Conservation (phyloP, 2,888 invertebrate genomes). For the Tridacna gigas region DNA sequence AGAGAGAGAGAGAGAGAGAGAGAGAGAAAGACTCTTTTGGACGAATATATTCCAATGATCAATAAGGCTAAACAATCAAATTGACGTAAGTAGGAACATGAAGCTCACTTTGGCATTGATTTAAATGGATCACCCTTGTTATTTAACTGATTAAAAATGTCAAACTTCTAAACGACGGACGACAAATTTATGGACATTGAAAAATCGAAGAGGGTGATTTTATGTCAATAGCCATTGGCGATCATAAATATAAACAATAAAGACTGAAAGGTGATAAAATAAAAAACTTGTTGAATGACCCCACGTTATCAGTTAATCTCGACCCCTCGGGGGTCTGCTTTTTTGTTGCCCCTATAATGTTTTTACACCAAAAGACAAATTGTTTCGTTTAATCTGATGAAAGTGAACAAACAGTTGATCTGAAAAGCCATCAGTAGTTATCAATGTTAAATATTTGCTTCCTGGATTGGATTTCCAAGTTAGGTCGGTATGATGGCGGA, state of each 20-base stretch:
- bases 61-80: neutral
- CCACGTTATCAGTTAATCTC: constrained; percentile 24
- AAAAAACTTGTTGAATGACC: constrained; percentile 20
- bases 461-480: neutral
- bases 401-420: constrained; percentile 11
- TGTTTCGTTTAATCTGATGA: constrained; percentile 22
- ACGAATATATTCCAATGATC: neutral
- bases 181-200: constrained; percentile 31
- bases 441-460: constrained; percentile 2
- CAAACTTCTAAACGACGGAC: constrained; percentile 19
- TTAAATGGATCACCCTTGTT: constrained; percentile 22
- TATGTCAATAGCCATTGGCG: constrained; percentile 24
- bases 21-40: neutral
- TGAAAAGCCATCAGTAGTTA: constrained; percentile 20
- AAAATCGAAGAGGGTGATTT: constrained; percentile 15
- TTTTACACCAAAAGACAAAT: constrained; percentile 35
- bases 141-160: constrained; percentile 24
- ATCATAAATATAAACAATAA: constrained; percentile 29
- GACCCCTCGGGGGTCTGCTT: constrained; percentile 4
- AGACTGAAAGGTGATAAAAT: constrained; percentile 8
- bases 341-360: constrained; percentile 25
- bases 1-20: no score
- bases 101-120: constrained; percentile 16
- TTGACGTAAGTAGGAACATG: neutral
- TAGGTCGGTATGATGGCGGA: no score